Base-by-base conservation (phyloP, 2,888 invertebrate species). In the Hyalella azteca region DNA sequence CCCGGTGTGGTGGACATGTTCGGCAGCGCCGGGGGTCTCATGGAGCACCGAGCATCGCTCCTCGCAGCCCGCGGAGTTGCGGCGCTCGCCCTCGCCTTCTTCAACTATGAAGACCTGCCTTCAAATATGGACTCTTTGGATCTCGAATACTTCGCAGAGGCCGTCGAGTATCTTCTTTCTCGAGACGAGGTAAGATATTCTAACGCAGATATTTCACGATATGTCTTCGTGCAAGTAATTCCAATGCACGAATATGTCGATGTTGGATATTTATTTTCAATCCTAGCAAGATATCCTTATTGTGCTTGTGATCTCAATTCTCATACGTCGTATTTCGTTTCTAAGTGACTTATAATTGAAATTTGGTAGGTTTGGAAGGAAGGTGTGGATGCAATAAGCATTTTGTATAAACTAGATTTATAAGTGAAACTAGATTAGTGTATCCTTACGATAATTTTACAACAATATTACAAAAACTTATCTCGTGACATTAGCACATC, bases 1-100 rank as follows among this genome's bases (percentile, higher is more conserved):
- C 83, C 83, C 26, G 83, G 83, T 3, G 81, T 83, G 45, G 78
- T 83, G 1, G 83, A 83, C 49, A 66, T 83, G 83, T 83, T 81
- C 76, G 83, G 83, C 13, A 60, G 66, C 4, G 81, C 81, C 11
- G 83, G 83, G 0, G 83, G 83, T 7, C 73, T 83, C 11, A 59
- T 83, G 79, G 83, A 83, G 49, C 79, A 79, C 39, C 59, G 83
- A 1, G 36, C 78, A 79, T 79, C 82, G 15, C 73, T 79, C 59
- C 32, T 82, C 15, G 82, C 82, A 0, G 79, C 82, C 22, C 75
- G 78, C 73, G 84, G 84, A 0, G 76, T 83, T 32, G 83, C 83
- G 0, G 54, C 82, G 29, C 60, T 85, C 19, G 78, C 85, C 40
- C 66, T 85, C 13, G 81, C 79, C 22, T 79, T 73, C 45, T 85